These are phyloP conservation scores for Aphidoletes aphidimyza DNA, from an alignment of 2,888 invertebrate genomes.

Conservation along the genomic window DNA sequence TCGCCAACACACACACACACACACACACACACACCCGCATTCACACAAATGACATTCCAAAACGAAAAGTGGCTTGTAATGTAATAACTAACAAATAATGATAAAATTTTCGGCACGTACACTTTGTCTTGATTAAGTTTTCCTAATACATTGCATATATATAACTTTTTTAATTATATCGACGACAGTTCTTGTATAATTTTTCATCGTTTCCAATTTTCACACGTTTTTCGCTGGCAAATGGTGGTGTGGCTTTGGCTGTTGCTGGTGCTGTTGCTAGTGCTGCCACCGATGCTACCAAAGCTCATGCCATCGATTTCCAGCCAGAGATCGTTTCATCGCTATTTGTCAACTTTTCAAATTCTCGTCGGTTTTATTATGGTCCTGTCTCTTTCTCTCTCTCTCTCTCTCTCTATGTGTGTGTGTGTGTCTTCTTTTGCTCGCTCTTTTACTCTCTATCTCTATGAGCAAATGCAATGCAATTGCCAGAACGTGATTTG, in stretches of 20 bases:
- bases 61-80: constrained; percentile 38
- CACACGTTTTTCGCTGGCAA: constrained; percentile 42
- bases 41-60: not conserved
- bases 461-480: constrained; percentile 5
- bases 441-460: too few species aligned
- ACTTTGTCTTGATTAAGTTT: constrained; percentile 56
- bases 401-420: not conserved
- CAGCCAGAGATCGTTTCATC: constrained; percentile 24
- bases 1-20: too few species aligned
- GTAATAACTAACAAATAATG: constrained; percentile 54
- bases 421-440: not conserved
- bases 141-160: constrained; percentile 55
- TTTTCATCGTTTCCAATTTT: constrained; percentile 55
- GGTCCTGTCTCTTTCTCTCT: not conserved
- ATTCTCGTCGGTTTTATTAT: constrained; percentile 11
- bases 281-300: too few species aligned
- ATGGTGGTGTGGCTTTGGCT: too few species aligned
- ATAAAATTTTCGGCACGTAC: constrained; percentile 55
- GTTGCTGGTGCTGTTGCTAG: too few species aligned
- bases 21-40: too few species aligned
- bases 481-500: constrained; percentile 49
- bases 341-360: constrained; percentile 46
- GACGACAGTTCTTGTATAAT: constrained; percentile 56
- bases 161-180: constrained; percentile 56
- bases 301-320: too few species aligned